Evolutionary conservation across 2,888 invertebrate species (phyloP).

Genomic region (Plagodis pulveraria): DNA sequence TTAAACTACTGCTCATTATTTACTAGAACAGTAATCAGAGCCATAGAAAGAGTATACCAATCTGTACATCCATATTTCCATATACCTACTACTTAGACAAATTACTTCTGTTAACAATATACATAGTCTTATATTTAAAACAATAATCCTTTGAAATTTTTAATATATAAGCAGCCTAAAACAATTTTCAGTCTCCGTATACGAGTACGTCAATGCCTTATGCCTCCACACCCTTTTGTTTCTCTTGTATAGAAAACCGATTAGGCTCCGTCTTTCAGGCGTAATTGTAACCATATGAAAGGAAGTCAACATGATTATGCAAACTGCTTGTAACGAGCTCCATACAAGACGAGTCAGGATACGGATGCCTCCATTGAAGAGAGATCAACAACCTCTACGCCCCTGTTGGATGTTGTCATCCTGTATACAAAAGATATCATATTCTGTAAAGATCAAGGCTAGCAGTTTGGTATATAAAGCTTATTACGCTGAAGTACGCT

Average conservation of each 20-base stretch:
- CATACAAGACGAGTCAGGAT: conserved; percentile 55
- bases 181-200: too few species aligned
- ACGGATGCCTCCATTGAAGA: conserved; percentile 43
- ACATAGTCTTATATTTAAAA: too few species aligned
- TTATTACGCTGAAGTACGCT: conserved; percentile 38
- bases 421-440: conserved; percentile 49
- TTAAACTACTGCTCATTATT: conserved; percentile 13
- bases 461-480: conserved; percentile 60
- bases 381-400: conserved; percentile 56
- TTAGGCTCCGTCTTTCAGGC: conserved; percentile 12
- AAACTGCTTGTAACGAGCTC: conserved; percentile 30
- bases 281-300: conserved; percentile 15
- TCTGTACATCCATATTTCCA: too few species aligned
- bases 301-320: conserved; percentile 25
- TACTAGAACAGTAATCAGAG: not conserved
- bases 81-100: too few species aligned
- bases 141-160: too few species aligned
- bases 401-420: conserved; percentile 52
- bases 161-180: too few species aligned
- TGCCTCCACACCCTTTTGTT: too few species aligned
- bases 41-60: too few species aligned
- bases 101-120: too few species aligned
- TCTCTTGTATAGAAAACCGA: not conserved
- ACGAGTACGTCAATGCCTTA: too few species aligned
- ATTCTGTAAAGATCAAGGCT: conserved; percentile 66